Evolutionary conservation across 2,113 vertebrate genomes (phyloP).

Genomic region (Alethe castanea): DNA sequence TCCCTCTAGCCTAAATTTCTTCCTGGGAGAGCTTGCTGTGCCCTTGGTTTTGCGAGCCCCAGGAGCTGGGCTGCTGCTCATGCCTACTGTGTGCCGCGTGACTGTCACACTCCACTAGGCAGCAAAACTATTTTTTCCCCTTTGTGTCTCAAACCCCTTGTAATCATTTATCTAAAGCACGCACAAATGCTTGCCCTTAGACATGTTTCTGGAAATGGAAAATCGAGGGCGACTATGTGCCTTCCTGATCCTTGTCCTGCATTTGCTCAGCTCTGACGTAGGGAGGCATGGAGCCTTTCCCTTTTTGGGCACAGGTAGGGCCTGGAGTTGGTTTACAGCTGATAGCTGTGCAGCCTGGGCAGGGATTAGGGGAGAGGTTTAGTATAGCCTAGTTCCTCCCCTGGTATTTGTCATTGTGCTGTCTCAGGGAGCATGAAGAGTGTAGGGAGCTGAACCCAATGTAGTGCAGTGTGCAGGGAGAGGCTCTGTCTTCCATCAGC

Average conservation of each 20-base stretch:
- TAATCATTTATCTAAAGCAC: background rate
- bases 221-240: fast-evolving
- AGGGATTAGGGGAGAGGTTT: background rate
- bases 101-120: background rate
- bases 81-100: fast-evolving
- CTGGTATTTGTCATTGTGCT: background rate
- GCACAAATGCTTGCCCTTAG: background rate
- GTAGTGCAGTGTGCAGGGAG: fast-evolving
- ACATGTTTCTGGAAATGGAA: background rate
- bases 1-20: background rate
- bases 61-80: background rate
- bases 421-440: background rate
- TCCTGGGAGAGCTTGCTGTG: background rate
- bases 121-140: background rate
- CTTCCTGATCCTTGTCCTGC: background rate
- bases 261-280: background rate
- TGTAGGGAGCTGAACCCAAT: background rate
- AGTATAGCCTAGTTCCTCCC: background rate
- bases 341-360: background rate
- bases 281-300: background rate
- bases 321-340: background rate
- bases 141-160: slow-evolving; percentile 14
- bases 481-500: background rate
- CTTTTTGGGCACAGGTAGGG: background rate
- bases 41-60: background rate